Base-by-base conservation (phyloP, 2,888 invertebrate genomes). In the Daptonema setosum region DNA sequence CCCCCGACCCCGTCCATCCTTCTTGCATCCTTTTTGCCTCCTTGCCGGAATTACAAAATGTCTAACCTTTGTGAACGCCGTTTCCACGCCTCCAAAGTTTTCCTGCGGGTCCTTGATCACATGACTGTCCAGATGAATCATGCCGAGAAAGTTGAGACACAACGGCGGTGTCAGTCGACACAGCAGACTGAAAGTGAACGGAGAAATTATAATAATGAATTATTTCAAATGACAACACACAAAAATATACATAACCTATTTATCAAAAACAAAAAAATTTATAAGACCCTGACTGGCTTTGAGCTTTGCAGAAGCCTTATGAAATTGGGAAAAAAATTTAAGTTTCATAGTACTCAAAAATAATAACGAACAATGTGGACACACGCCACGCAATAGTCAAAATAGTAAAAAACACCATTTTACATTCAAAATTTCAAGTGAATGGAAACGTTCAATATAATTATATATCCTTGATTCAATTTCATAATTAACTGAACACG, bases 111-210 rank as follows among this genome's bases (percentile, higher is more conserved):
- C 61, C 30, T 62, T 60, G 22, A 68, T 63, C 48, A 70, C 63
- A 52, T 69, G 70, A 43, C 88, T 91, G 73, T 99, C 97, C 83
- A 97, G 85, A 68, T 97, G 97, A 65, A 95, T 87, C 28, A 99
- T 77, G 35, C 95, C 87, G 54, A 99, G 78, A 71, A 95, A 97
- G 75, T 99, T 99, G 52, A 99, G 80, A 73, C 95, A 97, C 78
- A 99, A 82, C 1, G 97, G 95, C 0, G 97, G 91, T 0, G 95
- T 97, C 55, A 99, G 78, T 1, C 97, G 82, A 70, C 93, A 95
- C 45, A 68, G 62, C 25, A 68, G 60, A 56, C 68, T 68, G 78
- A 79, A 93, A 66, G 71, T 75, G 76, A 62, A 58, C 11, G 50
- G 35, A 45, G 26, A 50, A 45, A 62, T 20, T 20, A 59, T 51